Conservation (phyloP, 2,113 vertebrate genomes). For the Gasterosteus aculeatus region DNA sequence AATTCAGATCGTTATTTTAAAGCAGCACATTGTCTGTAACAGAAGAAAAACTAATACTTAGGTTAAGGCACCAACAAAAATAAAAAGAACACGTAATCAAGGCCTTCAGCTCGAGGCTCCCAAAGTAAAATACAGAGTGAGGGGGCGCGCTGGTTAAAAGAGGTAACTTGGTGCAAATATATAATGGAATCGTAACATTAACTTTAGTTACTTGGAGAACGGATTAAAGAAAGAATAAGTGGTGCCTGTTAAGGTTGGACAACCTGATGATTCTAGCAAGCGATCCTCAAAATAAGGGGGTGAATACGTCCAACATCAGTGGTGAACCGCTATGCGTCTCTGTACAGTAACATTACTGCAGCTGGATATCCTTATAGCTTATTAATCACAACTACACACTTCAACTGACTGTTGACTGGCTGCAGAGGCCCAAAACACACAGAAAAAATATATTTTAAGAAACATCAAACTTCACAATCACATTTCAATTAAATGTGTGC, state of each 20-base stretch:
- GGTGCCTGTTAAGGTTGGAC: background rate
- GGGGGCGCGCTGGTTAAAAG: slow-evolving; percentile 41
- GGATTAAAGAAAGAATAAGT: background rate
- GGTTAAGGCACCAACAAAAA: slow-evolving; percentile 79
- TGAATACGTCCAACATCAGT: slow-evolving; percentile 23
- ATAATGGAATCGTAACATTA: slow-evolving; percentile 2
- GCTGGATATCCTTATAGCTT: slow-evolving; percentile 53
- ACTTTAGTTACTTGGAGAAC: slow-evolving; percentile 3
- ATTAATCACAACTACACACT: slow-evolving; percentile 43
- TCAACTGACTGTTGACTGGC: slow-evolving; percentile 6
- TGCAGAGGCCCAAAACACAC: slow-evolving; percentile 25
- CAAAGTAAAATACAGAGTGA: slow-evolving; percentile 21
- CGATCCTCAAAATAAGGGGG: slow-evolving; percentile 32
- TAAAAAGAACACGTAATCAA: slow-evolving; percentile 53
- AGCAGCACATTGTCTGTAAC: slow-evolving; percentile 59
- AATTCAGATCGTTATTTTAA: slow-evolving; percentile 5
- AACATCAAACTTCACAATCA: slow-evolving; percentile 47
- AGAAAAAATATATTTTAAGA: slow-evolving; percentile 13
- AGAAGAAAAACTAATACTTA: slow-evolving; percentile 56
- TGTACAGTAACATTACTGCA: slow-evolving; percentile 34
- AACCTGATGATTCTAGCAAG: background rate
- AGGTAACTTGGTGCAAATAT: slow-evolving; percentile 53
- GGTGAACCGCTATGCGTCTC: slow-evolving; percentile 44
- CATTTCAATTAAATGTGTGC: slow-evolving; percentile 45
- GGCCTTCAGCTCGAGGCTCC: slow-evolving; percentile 40